These are phyloP conservation scores for Myripristis murdjan DNA, from an alignment of 2,797 vertebrate species.

Conservation along the genomic window DNA sequence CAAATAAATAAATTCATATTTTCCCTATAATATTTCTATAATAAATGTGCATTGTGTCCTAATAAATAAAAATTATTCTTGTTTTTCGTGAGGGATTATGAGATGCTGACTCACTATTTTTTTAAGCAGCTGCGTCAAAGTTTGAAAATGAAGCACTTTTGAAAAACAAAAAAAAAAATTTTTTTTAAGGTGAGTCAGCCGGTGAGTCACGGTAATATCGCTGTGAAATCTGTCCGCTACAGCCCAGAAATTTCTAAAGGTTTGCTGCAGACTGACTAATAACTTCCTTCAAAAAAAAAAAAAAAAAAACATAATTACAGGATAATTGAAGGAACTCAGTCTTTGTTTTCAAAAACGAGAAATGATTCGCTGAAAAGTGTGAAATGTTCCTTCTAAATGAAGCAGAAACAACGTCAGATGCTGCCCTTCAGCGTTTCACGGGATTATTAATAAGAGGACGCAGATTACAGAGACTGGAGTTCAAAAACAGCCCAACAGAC, in stretches of 20 bases:
- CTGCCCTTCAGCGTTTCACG: too few species aligned
- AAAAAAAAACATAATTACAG: too few species aligned
- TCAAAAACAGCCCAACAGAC: not conserved
- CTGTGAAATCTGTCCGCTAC: slow-evolving; percentile 6
- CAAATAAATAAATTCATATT: too few species aligned
- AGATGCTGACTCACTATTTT: not conserved
- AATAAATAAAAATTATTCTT: too few species aligned
- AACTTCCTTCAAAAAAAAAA: too few species aligned
- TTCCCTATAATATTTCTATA: too few species aligned
- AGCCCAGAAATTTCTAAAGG: slow-evolving; percentile 9
- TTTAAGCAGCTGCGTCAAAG: not conserved
- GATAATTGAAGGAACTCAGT: too few species aligned
- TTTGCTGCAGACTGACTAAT: not conserved
- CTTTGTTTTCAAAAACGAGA: too few species aligned
- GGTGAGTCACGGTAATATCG: slow-evolving; percentile 41
- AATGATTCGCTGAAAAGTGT: not conserved
- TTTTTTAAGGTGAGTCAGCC: slow-evolving; percentile 50
- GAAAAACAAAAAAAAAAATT: slow-evolving; percentile 42
- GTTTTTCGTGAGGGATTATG: too few species aligned
- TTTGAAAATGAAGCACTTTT: not conserved
- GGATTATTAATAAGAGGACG: too few species aligned
- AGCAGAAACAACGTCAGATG: fast-evolving
- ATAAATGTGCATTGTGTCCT: too few species aligned
- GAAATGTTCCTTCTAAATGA: fast-evolving
- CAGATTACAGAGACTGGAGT: too few species aligned